phyloP scores from a whole-genome alignment of 2,888 invertebrate genomes.

The Biston betularia region DNA sequence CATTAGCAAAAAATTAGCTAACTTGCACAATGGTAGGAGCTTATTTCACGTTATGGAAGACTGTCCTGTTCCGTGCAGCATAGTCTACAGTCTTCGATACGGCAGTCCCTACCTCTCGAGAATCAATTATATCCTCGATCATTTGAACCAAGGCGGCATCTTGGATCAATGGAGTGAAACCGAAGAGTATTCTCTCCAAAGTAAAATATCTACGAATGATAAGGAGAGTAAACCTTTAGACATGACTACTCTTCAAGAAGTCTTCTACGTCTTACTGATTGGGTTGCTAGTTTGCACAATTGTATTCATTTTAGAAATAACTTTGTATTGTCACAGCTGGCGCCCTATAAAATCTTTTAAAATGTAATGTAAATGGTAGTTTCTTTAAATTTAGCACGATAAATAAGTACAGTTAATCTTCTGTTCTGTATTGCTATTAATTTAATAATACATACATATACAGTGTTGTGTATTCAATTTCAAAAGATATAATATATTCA shows the following conservation, averaged over 20 bases:
- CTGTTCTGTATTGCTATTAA: too few relatives aligned
- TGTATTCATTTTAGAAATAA: slow-evolving; percentile 65
- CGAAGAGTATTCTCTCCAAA: slow-evolving; percentile 61
- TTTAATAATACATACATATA: too few relatives aligned
- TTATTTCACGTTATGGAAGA: slow-evolving; percentile 78
- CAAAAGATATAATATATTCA: too few relatives aligned
- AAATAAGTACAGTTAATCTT: background rate
- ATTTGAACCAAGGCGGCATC: slow-evolving; percentile 83
- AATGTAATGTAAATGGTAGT: background rate
- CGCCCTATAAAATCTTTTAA: background rate
- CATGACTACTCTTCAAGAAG: slow-evolving; percentile 76
- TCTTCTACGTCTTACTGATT: slow-evolving; percentile 67
- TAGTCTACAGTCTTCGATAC: slow-evolving; percentile 85
- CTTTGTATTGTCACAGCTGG: slow-evolving; percentile 66
- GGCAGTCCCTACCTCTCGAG: slow-evolving; percentile 85
- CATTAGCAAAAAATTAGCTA: slow-evolving; percentile 61
- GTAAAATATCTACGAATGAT: slow-evolving; percentile 39
- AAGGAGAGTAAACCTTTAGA: slow-evolving; percentile 69
- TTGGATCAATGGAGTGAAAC: slow-evolving; percentile 70
- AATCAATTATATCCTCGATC: slow-evolving; percentile 75
- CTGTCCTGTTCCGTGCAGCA: slow-evolving; percentile 85
- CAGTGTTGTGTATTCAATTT: too few relatives aligned
- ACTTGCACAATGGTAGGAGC: slow-evolving; percentile 72
- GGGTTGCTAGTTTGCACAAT: slow-evolving; percentile 62
- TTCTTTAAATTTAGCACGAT: background rate